phyloP scores from a whole-genome alignment of 2,113 vertebrate genomes.

The Hydrolagus affinis region DNA sequence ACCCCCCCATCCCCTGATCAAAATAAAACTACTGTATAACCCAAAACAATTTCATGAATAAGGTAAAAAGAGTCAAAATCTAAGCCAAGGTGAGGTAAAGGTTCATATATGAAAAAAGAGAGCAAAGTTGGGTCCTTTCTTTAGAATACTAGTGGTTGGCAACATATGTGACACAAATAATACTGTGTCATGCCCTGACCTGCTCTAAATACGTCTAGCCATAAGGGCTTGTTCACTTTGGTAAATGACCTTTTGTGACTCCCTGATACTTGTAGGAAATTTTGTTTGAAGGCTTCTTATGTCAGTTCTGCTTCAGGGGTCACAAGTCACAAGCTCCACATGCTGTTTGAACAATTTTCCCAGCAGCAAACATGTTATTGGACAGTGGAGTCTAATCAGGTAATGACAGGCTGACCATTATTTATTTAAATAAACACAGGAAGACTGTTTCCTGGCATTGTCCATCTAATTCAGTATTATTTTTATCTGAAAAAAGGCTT shows the following conservation, averaged over 20 bases:
- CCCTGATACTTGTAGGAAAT: neutral
- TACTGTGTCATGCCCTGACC: conserved; percentile 7
- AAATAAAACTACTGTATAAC: too few relatives aligned
- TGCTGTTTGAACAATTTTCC: conserved; percentile 37
- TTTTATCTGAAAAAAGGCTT: conserved; percentile 11
- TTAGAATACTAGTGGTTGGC: neutral
- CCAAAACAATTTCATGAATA: too few relatives aligned
- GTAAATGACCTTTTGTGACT: conserved; percentile 2
- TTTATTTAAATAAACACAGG: conserved; percentile 44
- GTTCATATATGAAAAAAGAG: neutral
- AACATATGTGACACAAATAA: neutral
- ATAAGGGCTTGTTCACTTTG: conserved; percentile 8
- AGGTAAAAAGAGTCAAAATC: neutral
- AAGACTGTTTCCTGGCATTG: conserved; percentile 37
- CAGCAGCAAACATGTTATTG: conserved; percentile 42
- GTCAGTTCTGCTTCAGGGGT: conserved; percentile 35
- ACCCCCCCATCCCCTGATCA: too few relatives aligned
- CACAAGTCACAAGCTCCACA: conserved; percentile 34
- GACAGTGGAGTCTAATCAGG: conserved; percentile 40
- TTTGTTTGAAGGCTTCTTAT: conserved; percentile 30
- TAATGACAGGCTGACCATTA: conserved; percentile 40
- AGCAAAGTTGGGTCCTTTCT: neutral
- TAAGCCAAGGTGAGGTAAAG: neutral
- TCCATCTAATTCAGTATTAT: conserved; percentile 37
- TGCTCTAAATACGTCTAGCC: neutral